Evolutionary conservation across 2,888 invertebrate genomes (phyloP), one percentile per base, ranked within the genome.

Genomic region (Cantharis flavilabris): DNA sequence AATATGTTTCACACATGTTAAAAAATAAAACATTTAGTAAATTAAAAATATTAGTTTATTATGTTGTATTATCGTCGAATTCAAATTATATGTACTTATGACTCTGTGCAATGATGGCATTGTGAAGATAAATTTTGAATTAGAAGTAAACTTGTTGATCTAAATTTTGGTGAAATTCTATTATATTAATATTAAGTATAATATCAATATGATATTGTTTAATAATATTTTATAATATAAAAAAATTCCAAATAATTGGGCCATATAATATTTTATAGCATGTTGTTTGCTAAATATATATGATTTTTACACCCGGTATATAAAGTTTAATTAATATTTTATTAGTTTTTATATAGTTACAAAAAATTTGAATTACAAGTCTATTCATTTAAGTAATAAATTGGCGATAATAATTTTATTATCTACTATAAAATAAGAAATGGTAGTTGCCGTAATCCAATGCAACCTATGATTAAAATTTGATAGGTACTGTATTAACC

Each of bases 381-480:
- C 49, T 49, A n/a, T 49, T 49, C 49, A 49, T 49, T 49, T 49
- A 49, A 49, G 49, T 49, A 49, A 49, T 49, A 49, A 49, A 49
- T 49, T 49, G 49, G 49, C 49, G 49, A 49, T 49, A 49, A 49
- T 49, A 49, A 49, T 49, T 49, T 49, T 49, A 49, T 49, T 49
- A 49, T 49, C 49, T 49, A 49, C 49, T 49, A 49, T 49, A 49
- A 49, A 49, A 49, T 49, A 49, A 49, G 49, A 49, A 49, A 49
- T 49, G 49, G 49, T 49, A 49, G 49, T 49, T 49, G 49, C 49
- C n/a, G 49, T 49, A 49, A 49, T 49, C 49, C 49, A 49, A 49
- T 30, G 72, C 23, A 77, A 77, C 77, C 75, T 75, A 72, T 77
- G 75, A 77, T 77, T 77, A 77, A 77, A 75, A 72, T 77, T 77